These are phyloP conservation scores for Hippopotamus amphibius DNA, from an alignment of 2,113 vertebrate species.

Conservation along the genomic window DNA sequence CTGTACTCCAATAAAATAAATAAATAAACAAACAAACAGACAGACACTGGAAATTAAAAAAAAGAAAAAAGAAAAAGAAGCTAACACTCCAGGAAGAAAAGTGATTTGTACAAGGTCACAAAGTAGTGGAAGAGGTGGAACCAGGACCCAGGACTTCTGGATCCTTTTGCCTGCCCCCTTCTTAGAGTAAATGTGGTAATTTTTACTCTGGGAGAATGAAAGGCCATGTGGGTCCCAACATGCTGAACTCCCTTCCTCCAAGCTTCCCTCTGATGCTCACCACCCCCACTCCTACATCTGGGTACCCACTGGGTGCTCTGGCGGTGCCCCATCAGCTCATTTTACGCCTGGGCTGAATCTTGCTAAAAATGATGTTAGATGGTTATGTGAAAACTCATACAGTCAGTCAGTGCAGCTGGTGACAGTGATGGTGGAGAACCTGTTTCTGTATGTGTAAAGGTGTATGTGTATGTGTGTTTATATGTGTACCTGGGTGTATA, in stretches of 20 bases:
- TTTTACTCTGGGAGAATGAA: neutral
- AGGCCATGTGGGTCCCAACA: no score
- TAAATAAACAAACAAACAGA: no score
- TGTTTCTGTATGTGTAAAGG: neutral
- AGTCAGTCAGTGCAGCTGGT: neutral
- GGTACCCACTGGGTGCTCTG: neutral
- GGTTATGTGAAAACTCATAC: neutral
- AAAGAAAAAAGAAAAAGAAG: neutral
- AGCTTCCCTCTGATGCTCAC: neutral
- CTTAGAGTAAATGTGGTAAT: neutral
- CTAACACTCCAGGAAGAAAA: neutral
- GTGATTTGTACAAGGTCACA: neutral
- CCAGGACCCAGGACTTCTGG: neutral
- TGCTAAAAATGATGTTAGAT: neutral
- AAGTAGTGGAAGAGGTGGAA: neutral
- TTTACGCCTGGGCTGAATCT: neutral
- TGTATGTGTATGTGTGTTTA: neutral
- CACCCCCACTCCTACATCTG: neutral
- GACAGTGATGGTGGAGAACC: neutral
- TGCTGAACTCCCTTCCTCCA: neutral
- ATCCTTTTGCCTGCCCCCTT: neutral
- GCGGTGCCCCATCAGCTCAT: neutral
- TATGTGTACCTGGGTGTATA: neutral
- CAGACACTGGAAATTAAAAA: no score
- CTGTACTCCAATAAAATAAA: no score